Base-by-base conservation (phyloP, 2,797 vertebrate species). In the Staurois parvus region DNA sequence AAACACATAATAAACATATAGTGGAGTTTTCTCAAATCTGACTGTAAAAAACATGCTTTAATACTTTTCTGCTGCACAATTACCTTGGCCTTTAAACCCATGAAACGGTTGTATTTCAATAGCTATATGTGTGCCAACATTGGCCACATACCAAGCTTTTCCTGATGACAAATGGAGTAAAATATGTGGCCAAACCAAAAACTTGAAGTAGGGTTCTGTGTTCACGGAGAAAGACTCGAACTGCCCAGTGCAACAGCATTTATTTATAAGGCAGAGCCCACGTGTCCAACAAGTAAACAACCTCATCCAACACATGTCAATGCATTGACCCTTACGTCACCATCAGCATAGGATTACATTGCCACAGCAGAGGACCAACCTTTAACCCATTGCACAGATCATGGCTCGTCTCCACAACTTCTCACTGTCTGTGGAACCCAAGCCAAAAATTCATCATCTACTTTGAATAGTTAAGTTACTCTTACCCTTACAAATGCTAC, bases 361-460 rank as follows among this genome's bases (percentile, higher is more conserved):
- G 77, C 73, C 74, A 56, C 70, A 70, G 26, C 30, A 40, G 8
- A 24, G 19, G 37, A 48, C 32, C 29, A 40, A 13, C 56, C 0
- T 85, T 64, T 64, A 79, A 87, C 64, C 77, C 64, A 84, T 62
- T 56, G 28, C 29, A 83, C 85, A 73, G 48, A 67, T 13, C 32
- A 34, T 79, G 68, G 68, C 75, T 78, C 29, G 5, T 4, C 67
- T 70, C 78, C 78, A 80, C 26, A 15, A 19, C 21, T 40, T 59
- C 32, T 62, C 17, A 72, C 52, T 40, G 30, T 56, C 42, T 26
- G 12, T 29, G 69, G 52, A 72, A 81, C 69, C 9, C 69, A 81
- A 72, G 79, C 69, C 69, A 72, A 72, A 34, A 32, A 28, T 21
- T 52, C 30, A 37, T 30, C 79, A 72, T 34, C 24, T 13, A 56